Evolutionary conservation across 2,113 vertebrate genomes (phyloP), one percentile per base, ranked within the genome.

Genomic region (Papio anubis): DNA sequence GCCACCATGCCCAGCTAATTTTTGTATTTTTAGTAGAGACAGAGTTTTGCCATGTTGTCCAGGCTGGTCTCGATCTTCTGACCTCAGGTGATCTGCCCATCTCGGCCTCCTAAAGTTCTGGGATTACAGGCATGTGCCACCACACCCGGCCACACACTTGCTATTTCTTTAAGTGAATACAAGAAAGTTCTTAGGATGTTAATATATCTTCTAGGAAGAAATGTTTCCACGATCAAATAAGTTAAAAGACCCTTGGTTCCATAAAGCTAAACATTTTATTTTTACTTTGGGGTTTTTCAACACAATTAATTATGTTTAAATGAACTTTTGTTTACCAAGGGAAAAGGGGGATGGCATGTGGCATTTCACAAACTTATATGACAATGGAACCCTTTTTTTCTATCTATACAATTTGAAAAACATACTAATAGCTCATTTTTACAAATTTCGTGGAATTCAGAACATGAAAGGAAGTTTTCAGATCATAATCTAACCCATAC

Each of bases 151-250:
- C 61, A 73, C 13, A 8, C 86, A 80, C 21, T 81, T 92, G 32
- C 11, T 45, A 96, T 82, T 95, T 95, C 30, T 97, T 3, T 64
- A 88, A 94, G 20, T 89, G 68, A 97, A 93, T 57, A 92, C n/a
- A 81, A 93, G 43, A 17, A 70, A 57, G 32, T 88, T 85, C 59
- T 78, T 94, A 92, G 12, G 38, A 68, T 88, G 32, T 55, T 93
- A 79, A 92, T 90, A 55, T 81, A 78, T 78, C 86, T 52, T 93
- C 32, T 88, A 12, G 25, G 30, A 95, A 96, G 27, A 57, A 5
- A 38, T 13, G 9, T 90, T 96, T 95, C 35, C 35, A 48, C 59
- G 40, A 68, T 90, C 30, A 84, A 83, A 50, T 95, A n/a, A 89
- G 27, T 86, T 78, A 38, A 61, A 88, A 86, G 80, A 93, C 30